Conservation (phyloP, 2,888 invertebrate species). For the Lysandra coridon region DNA sequence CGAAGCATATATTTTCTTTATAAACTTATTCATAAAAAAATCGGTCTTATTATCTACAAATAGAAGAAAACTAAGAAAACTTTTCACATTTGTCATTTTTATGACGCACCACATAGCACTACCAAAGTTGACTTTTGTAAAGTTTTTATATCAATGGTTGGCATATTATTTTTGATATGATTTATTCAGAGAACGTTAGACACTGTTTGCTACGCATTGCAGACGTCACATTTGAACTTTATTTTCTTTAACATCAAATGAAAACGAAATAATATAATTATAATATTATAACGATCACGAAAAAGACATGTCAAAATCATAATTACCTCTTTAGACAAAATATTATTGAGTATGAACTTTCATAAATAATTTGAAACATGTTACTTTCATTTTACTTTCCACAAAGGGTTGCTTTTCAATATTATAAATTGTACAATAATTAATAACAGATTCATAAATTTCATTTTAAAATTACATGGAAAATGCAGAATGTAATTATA, state of each 20-base stretch:
- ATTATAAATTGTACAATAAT: background rate
- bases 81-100: slow-evolving; percentile 56
- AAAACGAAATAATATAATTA: background rate
- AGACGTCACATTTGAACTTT: background rate
- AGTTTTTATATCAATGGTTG: slow-evolving; percentile 19
- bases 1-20: no score
- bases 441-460: background rate
- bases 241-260: background rate
- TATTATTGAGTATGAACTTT: background rate
- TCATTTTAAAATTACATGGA: background rate
- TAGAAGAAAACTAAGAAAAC: slow-evolving; percentile 46
- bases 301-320: no score
- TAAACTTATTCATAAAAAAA: background rate
- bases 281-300: no score
- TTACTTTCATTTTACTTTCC: background rate
- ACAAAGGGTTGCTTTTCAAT: background rate
- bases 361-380: background rate
- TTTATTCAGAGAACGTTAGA: background rate
- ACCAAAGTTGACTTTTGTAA: slow-evolving; percentile 34
- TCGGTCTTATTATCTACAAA: slow-evolving; percentile 42
- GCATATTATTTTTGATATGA: slow-evolving; percentile 21
- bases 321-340: no score
- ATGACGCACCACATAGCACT: slow-evolving; percentile 46
- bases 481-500: background rate
- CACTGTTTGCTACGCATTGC: background rate